Evolutionary conservation across 2,113 vertebrate species (phyloP), one percentile per base, ranked within the genome.

Genomic region (Micromys minutus): DNA sequence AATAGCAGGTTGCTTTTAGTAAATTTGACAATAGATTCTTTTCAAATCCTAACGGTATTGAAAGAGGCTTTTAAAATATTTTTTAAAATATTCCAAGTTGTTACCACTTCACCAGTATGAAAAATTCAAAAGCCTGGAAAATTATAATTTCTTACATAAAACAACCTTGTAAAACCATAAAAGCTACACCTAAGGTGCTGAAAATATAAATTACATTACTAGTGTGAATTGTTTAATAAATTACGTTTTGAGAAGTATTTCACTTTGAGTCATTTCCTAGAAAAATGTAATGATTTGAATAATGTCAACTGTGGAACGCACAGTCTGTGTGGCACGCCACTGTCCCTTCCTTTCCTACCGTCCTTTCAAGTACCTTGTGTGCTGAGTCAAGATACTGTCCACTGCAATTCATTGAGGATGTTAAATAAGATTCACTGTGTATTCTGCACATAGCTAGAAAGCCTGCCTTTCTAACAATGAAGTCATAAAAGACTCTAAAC

Each of bases 201-300:
- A 93, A 96, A 57, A 95, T 88, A 52, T 17, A 91, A 36, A 87
- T 76, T 71, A 87, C 80, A 76, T 83, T 86, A 50, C n/a, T 12
- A 92, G 52, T 87, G 36, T 77, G 22, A 94, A 89, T 15, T 95
- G 72, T 87, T 90, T 81, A 79, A 93, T 77, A 71, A 59, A 69
- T 42, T 95, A 95, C 13, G 50, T 36, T 75, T 96, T 90, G 47
- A 87, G 45, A 90, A 26, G 89, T 67, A 75, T 83, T 94, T 12
- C 34, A 69, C 84, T 95, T 97, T 93, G 72, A 88, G 84, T 87
- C 42, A 85, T 90, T 87, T 92, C 76, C 77, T 92, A 39, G 31
- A 77, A 74, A 67, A 95, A 89, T 21, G 26, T 95, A 19, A 2
- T 65, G 79, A n/a, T 89, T 81, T 94, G 47, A 61, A 71, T 21